These are phyloP conservation scores for Chelon labrosus DNA, from an alignment of 2,797 vertebrate species.

Conservation along the genomic window DNA sequence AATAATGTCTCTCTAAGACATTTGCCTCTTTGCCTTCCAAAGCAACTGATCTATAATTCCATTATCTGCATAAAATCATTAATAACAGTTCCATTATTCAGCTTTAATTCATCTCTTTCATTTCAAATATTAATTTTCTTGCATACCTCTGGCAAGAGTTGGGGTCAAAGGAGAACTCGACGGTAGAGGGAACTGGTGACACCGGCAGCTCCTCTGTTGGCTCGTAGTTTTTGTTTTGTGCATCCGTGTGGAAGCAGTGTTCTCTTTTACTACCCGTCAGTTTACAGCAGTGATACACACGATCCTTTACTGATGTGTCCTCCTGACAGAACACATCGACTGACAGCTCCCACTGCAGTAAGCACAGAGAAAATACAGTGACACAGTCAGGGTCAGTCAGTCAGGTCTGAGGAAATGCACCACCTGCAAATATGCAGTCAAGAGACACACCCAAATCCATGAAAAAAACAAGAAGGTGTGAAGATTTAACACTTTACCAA, in stretches of 20 bases:
- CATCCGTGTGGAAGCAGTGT: constrained; percentile 73
- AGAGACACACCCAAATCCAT: constrained; percentile 3
- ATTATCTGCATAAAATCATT: background rate
- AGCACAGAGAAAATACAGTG: constrained; percentile 22
- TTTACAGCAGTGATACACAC: constrained; percentile 76
- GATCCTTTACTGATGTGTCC: constrained; percentile 63
- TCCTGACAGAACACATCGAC: constrained; percentile 73
- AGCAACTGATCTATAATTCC: background rate
- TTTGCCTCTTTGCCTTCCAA: background rate
- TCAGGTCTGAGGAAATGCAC: background rate
- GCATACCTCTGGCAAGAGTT: constrained; percentile 69
- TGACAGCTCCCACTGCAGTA: constrained; percentile 78
- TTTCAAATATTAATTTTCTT: background rate
- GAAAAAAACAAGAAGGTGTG: background rate
- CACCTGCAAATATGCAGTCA: background rate
- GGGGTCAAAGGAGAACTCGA: constrained; percentile 72
- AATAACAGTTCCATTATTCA: background rate
- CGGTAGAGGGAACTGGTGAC: background rate
- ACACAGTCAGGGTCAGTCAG: background rate
- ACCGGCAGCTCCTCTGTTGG: constrained; percentile 47
- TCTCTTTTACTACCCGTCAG: background rate
- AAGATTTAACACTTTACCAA: background rate
- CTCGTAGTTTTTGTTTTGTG: constrained; percentile 71
- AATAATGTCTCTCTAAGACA: background rate
- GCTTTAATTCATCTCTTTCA: background rate